Base-by-base conservation (phyloP, 2,113 vertebrate genomes). In the Boleophthalmus pectinirostris region DNA sequence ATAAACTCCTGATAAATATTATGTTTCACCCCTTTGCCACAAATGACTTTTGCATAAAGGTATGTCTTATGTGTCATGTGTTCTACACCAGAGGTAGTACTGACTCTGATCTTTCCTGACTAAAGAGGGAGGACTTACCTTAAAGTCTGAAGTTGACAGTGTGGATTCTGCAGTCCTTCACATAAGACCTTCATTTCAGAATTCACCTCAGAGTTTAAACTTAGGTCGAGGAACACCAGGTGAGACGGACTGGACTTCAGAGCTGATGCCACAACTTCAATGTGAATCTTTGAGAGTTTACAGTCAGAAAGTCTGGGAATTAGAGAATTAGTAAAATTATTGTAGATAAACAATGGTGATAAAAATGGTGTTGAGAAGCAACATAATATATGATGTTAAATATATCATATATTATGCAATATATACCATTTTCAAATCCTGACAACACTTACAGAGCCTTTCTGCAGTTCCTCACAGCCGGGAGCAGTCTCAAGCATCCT, bases 231-330 rank as follows among this genome's bases (percentile, higher is more conserved):
- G 33, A 38, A n/a, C 10, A 9, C 18, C 33, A 64, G 20, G 61
- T 64, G 6, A n/a, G 61, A 64, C 10, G 61, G 33, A 43, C 10
- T 64, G 20, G 61, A 64, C 61, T 64, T 64, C 33, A 64, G 29
- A 43, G 61, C 61, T 11, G 33, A 64, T 20, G 61, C 29, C 35
- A 64, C 61, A 11, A 64, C 61, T 64, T 64, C 61, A 43, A 64
- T 18, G 33, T 64, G 61, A 64, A 64, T 12, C 20, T 64, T 43
- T 43, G 61, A 38, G 29, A 64, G 61, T 20, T 43, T 21, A 18
- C 61, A 64, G 33, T 43, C 20, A 64, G 16, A n/a, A n/a, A 64
- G 18, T 64, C 61, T 64, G 61, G 12, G 33, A 21, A n/a, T 12
- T 63, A 13, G 25, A 58, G 3, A 58, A 10, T 43, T 43, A 11